Evolutionary conservation across 2,113 vertebrate genomes (phyloP).

Genomic region (Zosterops hypoxanthus): DNA sequence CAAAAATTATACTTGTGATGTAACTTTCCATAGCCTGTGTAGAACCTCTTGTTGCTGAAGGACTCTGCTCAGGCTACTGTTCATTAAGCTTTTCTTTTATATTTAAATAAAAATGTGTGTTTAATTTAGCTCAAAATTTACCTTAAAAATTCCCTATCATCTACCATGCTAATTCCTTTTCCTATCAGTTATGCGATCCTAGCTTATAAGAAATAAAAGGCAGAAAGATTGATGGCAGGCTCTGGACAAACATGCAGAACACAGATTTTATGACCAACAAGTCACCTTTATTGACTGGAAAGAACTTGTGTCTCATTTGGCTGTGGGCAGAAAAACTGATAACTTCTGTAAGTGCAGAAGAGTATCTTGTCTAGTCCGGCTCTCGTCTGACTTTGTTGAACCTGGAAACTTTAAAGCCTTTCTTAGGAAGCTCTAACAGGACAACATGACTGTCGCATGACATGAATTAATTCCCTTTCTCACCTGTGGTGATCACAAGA

Average conservation of each 20-base stretch:
- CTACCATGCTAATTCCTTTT: not conserved
- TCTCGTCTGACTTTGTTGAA: not conserved
- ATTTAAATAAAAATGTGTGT: not conserved
- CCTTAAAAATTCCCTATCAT: not conserved
- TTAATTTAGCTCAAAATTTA: not conserved
- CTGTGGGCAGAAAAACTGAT: not conserved
- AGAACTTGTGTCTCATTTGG: rapidly evolving
- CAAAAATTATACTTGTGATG: not conserved
- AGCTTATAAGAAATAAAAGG: not conserved
- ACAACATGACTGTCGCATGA: not conserved
- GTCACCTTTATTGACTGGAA: not conserved
- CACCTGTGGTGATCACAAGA: not conserved
- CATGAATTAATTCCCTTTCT: not conserved
- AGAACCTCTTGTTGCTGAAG: not conserved
- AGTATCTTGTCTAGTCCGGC: not conserved
- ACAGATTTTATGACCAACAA: not conserved
- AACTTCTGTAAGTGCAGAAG: not conserved
- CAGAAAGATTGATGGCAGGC: not conserved
- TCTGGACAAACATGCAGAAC: not conserved
- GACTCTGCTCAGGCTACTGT: not conserved
- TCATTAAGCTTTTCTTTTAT: not conserved
- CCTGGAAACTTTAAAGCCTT: not conserved
- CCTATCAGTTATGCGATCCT: not conserved
- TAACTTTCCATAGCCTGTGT: not conserved
- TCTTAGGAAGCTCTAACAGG: not conserved